Percentiles rank a stretch among this genome's conserved stretches.
These are phyloP conservation scores for Hippocampus mohnikei DNA, from an alignment of 2,113 vertebrate genomes.

Conservation along the genomic window DNA sequence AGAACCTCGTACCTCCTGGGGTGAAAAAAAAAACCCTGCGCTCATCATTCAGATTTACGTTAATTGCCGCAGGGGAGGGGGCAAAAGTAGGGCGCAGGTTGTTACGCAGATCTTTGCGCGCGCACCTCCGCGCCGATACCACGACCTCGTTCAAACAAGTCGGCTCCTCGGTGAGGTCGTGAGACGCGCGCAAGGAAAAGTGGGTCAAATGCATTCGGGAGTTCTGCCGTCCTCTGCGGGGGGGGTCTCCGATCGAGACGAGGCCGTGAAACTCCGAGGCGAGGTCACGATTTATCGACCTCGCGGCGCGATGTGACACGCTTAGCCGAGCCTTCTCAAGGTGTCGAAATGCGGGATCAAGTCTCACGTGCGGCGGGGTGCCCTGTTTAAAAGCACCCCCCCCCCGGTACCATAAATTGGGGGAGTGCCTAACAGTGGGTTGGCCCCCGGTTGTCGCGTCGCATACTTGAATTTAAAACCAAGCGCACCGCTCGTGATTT, in stretches of 20 bases:
- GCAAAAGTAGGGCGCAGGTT: constrained; percentile 22
- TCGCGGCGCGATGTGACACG: background rate
- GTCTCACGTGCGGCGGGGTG: constrained; percentile 54
- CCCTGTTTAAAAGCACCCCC: constrained; percentile 56
- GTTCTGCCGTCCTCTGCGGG: background rate
- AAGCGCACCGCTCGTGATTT: constrained; percentile 44
- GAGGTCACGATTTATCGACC: constrained; percentile 1
- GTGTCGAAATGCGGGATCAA: background rate
- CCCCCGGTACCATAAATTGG: constrained; percentile 44
- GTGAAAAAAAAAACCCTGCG: background rate
- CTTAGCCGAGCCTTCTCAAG: background rate
- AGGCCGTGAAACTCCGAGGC: background rate
- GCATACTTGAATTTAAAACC: constrained; percentile 42
- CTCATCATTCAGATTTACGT: background rate
- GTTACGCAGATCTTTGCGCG: constrained; percentile 4
- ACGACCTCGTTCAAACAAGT: constrained; percentile 25
- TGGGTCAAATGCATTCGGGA: constrained; percentile 4
- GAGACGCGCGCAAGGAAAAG: constrained; percentile 15
- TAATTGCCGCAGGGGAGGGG: background rate
- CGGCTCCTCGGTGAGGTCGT: constrained; percentile 14
- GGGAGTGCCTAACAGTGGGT: constrained; percentile 27
- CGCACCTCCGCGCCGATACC: background rate
- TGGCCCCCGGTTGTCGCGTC: constrained; percentile 22
- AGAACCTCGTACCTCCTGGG: background rate
- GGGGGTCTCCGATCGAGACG: constrained; percentile 1